Base-by-base conservation (phyloP, 2,888 invertebrate genomes). In the Ectropis crepuscularia region DNA sequence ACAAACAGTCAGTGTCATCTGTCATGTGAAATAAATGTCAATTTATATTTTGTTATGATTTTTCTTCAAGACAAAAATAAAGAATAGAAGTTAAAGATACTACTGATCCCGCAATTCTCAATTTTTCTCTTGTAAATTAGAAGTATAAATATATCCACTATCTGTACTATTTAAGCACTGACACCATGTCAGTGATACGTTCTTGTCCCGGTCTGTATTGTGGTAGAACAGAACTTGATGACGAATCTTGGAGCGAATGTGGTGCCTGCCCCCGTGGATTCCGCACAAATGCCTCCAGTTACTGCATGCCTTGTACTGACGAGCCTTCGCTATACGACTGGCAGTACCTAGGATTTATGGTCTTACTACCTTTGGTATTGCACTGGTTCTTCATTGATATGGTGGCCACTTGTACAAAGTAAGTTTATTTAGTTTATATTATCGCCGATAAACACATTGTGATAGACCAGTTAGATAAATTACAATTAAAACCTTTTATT, bases 331-430 rank as follows among this genome's bases (percentile, higher is more conserved):
- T 97, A 46, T 99, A 99, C 80, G 99, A 99, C 78, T 98, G 98
- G 97, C 94, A 99, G 49, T 98, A 98, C 83, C 94, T 99, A 28
- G 97, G 98, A 0, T 99, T 99, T 80, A 98, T 99, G 97, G 97
- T 96, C 0, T 86, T 99, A 11, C 83, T 98, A 48, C 97, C 98
- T 0, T 89, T 99, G 47, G 95, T 98, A 50, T 90, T 99, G 61
- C 98, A 99, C 86, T 97, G 97, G 95, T 97, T 97, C 82, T 98
- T 97, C 79, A 98, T 99, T 59, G 98, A 99, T 83, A 94, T 95
- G 93, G 95, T 96, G 12, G 95, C 96, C 46, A 94, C 95, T 85
- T 94, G 95, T 69, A 94, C 96, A 81, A 95, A 94, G 96, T 96
- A 86, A 76, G 85, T 75, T 45, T 39, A 43, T 12, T n/a, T n/a